Conservation (phyloP, 2,888 invertebrate genomes). For the Melanargia galathea region DNA sequence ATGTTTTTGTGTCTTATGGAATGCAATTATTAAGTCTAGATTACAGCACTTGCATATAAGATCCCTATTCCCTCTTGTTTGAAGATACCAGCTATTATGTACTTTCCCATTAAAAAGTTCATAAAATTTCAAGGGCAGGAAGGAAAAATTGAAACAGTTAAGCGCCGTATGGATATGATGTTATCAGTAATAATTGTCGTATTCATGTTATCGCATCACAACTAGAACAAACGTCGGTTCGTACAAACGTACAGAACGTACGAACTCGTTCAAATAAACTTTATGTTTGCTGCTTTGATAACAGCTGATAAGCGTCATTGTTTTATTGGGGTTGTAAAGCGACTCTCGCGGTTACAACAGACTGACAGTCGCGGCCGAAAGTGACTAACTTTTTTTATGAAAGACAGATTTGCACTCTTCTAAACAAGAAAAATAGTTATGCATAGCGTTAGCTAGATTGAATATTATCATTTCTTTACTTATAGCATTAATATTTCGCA, state of each 20-base stretch:
- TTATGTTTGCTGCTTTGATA: constrained; percentile 74
- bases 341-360: constrained; percentile 48
- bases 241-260: constrained; percentile 69
- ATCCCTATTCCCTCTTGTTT: too few relatives aligned
- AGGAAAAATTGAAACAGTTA: not conserved
- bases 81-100: too few relatives aligned
- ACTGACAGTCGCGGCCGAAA: constrained; percentile 53
- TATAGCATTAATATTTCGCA: too few relatives aligned
- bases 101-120: not conserved
- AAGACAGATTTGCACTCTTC: not conserved
- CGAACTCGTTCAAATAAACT: constrained; percentile 71
- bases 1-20: too few relatives aligned
- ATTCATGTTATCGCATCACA: constrained; percentile 56
- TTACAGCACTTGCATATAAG: too few relatives aligned
- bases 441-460: not conserved
- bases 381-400: constrained; percentile 40
- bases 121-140: not conserved
- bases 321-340: constrained; percentile 76
- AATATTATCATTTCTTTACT: not conserved
- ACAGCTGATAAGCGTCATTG: constrained; percentile 76
- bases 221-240: constrained; percentile 70
- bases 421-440: not conserved
- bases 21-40: too few relatives aligned
- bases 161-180: constrained; percentile 14
- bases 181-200: constrained; percentile 33